Evolutionary conservation across 2,113 vertebrate species (phyloP), one percentile per base, ranked within the genome.

Genomic region (crab-eating macaque (Macaca fascicularis)): DNA sequence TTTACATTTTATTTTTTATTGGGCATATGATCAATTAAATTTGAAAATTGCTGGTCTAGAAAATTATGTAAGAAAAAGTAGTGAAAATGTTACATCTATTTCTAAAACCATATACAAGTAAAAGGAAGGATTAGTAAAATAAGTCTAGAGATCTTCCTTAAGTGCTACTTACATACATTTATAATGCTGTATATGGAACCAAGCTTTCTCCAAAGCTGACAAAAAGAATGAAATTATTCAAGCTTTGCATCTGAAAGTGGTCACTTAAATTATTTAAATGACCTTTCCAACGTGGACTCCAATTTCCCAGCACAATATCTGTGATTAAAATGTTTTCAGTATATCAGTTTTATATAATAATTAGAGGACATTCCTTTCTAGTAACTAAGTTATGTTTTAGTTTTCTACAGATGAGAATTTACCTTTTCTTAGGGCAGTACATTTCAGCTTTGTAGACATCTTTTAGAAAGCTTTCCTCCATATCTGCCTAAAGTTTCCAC

Each of bases 241-340:
- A 83, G 10, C 67, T 95, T 95, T 78, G 14, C 35, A 87, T 55
- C 43, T 89, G 5, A 8, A 91, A 85, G 5, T 40, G 11, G 50
- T 30, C 59, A 7, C 5, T 90, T 52, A 67, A 5, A 55, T 84
- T 88, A 38, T 91, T 89, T 93, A 75, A 93, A 88, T 85, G 35
- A 19, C 7, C 6, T 94, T n/a, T 75, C 25, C 13, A 91, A 64
- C 43, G 61, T 84, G 43, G 45, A 74, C 45, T 82, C 32, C 94
- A 61, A 93, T 90, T 81, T 32, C 32, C 35, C 89, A 90, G 25
- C 32, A 95, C 32, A 88, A 22, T 81, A 91, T 89, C 64, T 81
- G 55, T 12, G 83, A 85, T 61, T 80, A 85, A 93, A 96, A 64
- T 91, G 10, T 55, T 92, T 91, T 80, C 61, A 70, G 91, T 91